Conservation (phyloP, 2,113 vertebrate genomes). For the Heliornis fulica region DNA sequence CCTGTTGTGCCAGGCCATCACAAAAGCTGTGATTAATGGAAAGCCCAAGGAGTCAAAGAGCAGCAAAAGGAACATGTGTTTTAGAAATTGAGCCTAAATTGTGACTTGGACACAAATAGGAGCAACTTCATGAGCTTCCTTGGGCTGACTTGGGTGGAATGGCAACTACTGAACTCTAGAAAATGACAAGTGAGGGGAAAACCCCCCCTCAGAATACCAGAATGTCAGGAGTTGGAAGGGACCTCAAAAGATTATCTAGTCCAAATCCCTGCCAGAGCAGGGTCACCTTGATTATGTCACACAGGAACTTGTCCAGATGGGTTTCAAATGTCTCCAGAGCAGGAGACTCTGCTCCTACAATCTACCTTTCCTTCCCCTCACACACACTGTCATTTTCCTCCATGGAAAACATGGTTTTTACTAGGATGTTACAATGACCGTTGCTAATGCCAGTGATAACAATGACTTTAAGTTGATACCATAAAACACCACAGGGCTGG, state of each 20-base stretch:
- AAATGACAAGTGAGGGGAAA: background rate
- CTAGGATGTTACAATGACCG: background rate
- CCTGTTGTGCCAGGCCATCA: no score
- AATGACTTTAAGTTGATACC: background rate
- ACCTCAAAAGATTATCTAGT: no score
- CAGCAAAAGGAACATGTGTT: fast-evolving
- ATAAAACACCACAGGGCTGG: background rate
- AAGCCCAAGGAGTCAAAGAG: background rate
- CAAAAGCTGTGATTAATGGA: background rate
- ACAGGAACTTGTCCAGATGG: no score
- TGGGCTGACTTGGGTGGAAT: background rate
- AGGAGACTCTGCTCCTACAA: background rate
- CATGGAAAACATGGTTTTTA: background rate
- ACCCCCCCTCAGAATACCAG: no score
- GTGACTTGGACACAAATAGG: background rate
- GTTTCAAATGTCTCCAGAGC: no score
- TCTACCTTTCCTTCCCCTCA: background rate
- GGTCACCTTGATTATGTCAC: no score
- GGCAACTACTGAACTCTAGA: background rate
- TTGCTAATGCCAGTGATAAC: background rate
- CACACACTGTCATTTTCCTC: background rate
- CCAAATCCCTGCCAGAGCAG: no score
- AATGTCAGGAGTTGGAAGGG: no score
- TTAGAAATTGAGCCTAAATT: background rate
- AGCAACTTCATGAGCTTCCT: background rate